A percentile compares a stretch with the other conserved stretches of the same genome.
phyloP scores from a whole-genome alignment of 1,140 invertebrate genomes.

The Camponotus vicinus region DNA sequence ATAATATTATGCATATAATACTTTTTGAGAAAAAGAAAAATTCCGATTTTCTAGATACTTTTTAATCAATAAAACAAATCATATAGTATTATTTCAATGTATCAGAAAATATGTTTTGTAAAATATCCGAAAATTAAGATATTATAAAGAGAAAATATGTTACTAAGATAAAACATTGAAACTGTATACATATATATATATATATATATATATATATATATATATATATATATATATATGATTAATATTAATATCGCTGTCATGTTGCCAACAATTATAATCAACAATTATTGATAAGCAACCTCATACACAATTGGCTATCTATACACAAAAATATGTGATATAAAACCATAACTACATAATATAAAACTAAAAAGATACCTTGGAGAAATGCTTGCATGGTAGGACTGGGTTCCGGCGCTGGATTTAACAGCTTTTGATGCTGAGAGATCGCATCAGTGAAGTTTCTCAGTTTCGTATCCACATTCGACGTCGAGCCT shows the following conservation, averaged over 20 bases:
- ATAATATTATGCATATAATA: not conserved
- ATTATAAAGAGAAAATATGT: not conserved
- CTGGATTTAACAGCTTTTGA: constrained; percentile 94
- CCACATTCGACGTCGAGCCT: constrained; percentile 93
- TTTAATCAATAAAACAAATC: not conserved
- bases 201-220: too few relatives aligned
- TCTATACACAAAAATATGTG: too few relatives aligned
- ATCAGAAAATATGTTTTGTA: not conserved
- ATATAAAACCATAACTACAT: not conserved
- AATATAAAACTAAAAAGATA: constrained; percentile 3
- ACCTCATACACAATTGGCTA: too few relatives aligned
- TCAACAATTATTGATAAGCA: too few relatives aligned
- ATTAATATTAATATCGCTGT: too few relatives aligned
- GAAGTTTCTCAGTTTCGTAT: constrained; percentile 93
- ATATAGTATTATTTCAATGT: not conserved
- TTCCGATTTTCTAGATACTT: not conserved
- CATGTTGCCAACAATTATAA: too few relatives aligned
- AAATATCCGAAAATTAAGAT: not conserved
- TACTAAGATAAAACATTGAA: too few relatives aligned
- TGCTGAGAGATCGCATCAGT: constrained; percentile 95
- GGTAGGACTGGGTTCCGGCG: constrained; percentile 90
- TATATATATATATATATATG: too few relatives aligned
- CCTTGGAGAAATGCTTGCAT: constrained; percentile 91
- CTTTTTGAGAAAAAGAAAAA: not conserved
- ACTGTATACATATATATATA: too few relatives aligned